Percentiles rank a stretch among this genome's conserved stretches.
phyloP scores from a whole-genome alignment of 2,888 invertebrate species.

The Andrena chrysosceles region DNA sequence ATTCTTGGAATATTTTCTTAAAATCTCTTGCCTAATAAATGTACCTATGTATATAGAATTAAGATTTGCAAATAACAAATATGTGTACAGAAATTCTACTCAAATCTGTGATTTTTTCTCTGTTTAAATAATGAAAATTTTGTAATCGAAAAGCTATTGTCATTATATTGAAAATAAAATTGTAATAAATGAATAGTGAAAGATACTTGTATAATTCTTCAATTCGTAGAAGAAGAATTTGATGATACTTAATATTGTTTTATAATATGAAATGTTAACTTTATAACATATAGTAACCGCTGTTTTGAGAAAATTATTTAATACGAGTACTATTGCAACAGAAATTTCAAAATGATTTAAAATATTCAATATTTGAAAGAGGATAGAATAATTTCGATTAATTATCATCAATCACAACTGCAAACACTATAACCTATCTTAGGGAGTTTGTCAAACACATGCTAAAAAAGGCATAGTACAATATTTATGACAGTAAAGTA shows the following conservation, averaged over 20 bases:
- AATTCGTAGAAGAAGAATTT: not conserved
- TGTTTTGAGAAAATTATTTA: not conserved
- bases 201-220: not conserved
- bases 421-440: not conserved
- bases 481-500: conserved; percentile 24
- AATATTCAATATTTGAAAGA: not conserved
- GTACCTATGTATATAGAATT: too few species aligned
- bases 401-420: not conserved
- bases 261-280: not conserved
- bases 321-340: not conserved
- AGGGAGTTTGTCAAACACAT: not conserved
- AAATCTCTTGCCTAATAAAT: not conserved
- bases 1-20: not conserved
- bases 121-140: not conserved
- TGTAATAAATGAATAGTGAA: not conserved
- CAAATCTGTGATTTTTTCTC: not conserved
- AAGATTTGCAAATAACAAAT: not conserved
- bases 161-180: not conserved
- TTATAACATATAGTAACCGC: not conserved
- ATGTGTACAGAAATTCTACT: not conserved
- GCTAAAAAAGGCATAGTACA: conserved; percentile 10
- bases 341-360: not conserved
- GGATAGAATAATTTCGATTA: not conserved
- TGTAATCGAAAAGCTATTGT: not conserved
- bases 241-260: too few species aligned